A percentile compares a stretch with the other conserved stretches of the same genome.
Evolutionary conservation across 2,888 invertebrate genomes (phyloP).

Genomic region (Acleris literana): DNA sequence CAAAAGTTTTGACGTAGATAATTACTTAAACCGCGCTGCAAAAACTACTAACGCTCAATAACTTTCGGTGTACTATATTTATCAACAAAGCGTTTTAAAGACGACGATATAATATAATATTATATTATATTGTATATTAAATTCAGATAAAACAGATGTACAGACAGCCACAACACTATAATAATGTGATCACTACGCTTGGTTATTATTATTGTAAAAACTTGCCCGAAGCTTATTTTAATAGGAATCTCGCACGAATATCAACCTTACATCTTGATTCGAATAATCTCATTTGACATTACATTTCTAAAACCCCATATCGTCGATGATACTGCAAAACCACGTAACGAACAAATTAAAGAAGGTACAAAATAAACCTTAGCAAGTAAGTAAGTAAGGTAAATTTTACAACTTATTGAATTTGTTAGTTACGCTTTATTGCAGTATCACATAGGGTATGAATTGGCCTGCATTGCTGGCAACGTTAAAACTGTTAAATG

Average conservation of each 20-base stretch:
- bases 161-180: conserved; percentile 23
- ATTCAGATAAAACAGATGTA: conserved; percentile 24
- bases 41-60: not conserved
- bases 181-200: conserved; percentile 21
- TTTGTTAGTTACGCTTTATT: too few species aligned
- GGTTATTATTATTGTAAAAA: conserved; percentile 15
- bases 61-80: not conserved
- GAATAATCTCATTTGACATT: conserved; percentile 47
- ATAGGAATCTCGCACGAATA: conserved; percentile 63
- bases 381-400: too few species aligned
- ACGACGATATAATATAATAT: not conserved
- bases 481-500: conserved; percentile 4
- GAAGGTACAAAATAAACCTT: too few species aligned
- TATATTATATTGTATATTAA: not conserved
- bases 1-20: not conserved
- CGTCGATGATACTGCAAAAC: too few species aligned
- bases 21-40: not conserved
- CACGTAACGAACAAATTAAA: too few species aligned
- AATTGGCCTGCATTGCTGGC: conserved; percentile 9
- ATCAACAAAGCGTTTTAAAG: conserved; percentile 2
- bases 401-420: too few species aligned
- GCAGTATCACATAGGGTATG: conserved; percentile 1
- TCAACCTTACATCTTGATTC: conserved; percentile 46
- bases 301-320: conserved; percentile 20
- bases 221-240: conserved; percentile 49